Evolutionary conservation across 2,797 vertebrate genomes (phyloP).

Genomic region (Melanitta fusca): DNA sequence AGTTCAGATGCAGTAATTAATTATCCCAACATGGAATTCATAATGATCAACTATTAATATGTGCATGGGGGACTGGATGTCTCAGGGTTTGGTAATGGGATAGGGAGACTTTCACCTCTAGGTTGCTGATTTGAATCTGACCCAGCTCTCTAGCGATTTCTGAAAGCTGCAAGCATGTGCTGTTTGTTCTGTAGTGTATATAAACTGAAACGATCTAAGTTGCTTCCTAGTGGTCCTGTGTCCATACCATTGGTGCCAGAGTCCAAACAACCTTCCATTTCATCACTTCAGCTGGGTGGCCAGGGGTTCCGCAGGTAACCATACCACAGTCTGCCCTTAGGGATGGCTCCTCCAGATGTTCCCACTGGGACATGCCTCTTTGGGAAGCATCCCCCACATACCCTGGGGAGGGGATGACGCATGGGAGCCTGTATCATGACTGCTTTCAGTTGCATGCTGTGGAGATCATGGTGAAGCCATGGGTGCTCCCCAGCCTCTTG

Average conservation of each 20-base stretch:
- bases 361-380: accelerated
- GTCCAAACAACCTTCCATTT: background rate
- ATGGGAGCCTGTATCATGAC: background rate
- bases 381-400: background rate
- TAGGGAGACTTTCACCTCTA: slow-evolving; percentile 72
- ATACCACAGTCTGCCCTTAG: background rate
- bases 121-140: slow-evolving; percentile 75
- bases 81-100: slow-evolving; percentile 74
- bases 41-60: slow-evolving; percentile 72
- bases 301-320: background rate
- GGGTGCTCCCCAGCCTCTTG: background rate
- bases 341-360: background rate
- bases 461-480: accelerated
- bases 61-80: slow-evolving; percentile 70
- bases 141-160: slow-evolving; percentile 69
- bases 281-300: background rate
- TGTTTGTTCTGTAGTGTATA: slow-evolving; percentile 52
- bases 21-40: slow-evolving; percentile 71
- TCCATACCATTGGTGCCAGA: background rate
- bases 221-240: slow-evolving; percentile 2
- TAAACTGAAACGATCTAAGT: slow-evolving; percentile 45
- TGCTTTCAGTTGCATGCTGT: background rate
- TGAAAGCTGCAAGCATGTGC: slow-evolving; percentile 52
- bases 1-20: slow-evolving; percentile 66
- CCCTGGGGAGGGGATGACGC: background rate